phyloP scores from a whole-genome alignment of 2,888 invertebrate species.

The Nowickia ferox region DNA sequence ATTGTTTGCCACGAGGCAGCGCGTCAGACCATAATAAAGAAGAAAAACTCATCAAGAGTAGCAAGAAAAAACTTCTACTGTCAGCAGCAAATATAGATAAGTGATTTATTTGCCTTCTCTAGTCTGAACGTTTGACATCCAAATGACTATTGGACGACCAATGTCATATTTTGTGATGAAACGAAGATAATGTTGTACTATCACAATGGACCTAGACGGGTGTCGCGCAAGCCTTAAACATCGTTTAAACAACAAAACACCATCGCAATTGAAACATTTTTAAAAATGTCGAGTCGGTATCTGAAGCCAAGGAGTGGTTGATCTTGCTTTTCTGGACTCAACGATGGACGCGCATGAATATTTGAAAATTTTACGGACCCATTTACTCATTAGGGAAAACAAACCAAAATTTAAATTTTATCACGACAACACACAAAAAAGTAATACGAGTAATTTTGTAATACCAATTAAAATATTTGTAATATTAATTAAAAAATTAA shows the following conservation, averaged over 20 bases:
- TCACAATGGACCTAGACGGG: not conserved
- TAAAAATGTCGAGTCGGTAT: not conserved
- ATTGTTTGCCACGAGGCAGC: constrained; percentile 3
- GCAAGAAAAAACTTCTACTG: constrained; percentile 9
- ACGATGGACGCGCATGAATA: constrained; percentile 12
- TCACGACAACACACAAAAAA: too few species aligned
- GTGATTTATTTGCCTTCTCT: constrained; percentile 1
- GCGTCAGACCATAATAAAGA: not conserved
- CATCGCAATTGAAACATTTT: not conserved
- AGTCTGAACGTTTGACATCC: not conserved
- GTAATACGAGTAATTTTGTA: too few species aligned
- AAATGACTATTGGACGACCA: not conserved
- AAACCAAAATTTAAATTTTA: not conserved
- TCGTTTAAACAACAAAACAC: not conserved
- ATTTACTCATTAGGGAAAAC: constrained; percentile 3
- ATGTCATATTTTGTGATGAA: not conserved
- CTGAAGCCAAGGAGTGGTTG: not conserved
- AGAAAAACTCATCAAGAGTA: constrained; percentile 11
- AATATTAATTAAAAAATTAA: too few species aligned
- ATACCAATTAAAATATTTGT: too few species aligned
- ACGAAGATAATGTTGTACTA: constrained; percentile 4
- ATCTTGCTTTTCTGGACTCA: not conserved
- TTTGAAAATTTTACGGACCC: not conserved
- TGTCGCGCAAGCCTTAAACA: constrained; percentile 1
- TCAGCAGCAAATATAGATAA: constrained; percentile 16